phyloP scores from a whole-genome alignment of 2,888 invertebrate species.

The Torymus texanus region DNA sequence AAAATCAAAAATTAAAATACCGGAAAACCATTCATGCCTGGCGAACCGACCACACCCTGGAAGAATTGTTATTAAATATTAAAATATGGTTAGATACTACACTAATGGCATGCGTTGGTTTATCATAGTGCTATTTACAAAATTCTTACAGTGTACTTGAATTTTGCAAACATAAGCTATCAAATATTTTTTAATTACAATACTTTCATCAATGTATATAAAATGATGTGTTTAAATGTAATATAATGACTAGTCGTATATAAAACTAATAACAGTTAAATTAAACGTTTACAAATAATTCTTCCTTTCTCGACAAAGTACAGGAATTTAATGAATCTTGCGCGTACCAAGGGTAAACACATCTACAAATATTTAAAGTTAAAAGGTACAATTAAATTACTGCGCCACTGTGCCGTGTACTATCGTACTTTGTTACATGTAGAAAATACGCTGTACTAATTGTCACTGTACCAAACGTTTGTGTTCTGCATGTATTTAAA shows the following conservation, averaged over 20 bases:
- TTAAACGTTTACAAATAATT: too few species aligned
- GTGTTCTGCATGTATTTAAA: slow-evolving; percentile 31
- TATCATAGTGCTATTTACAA: background rate
- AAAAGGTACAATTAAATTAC: background rate
- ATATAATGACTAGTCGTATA: too few species aligned
- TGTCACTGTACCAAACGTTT: background rate
- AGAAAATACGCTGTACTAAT: background rate
- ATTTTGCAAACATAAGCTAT: too few species aligned
- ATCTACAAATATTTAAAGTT: slow-evolving; percentile 10
- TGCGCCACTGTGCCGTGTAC: background rate
- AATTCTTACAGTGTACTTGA: too few species aligned
- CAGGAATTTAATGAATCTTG: too few species aligned
- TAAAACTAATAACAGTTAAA: too few species aligned
- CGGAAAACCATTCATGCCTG: slow-evolving; percentile 94
- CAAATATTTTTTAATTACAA: too few species aligned
- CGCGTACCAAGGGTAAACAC: background rate
- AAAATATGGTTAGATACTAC: slow-evolving; percentile 60
- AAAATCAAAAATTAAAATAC: slow-evolving; percentile 81
- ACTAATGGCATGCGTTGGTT: slow-evolving; percentile 22
- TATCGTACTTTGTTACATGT: background rate
- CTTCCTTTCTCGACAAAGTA: too few species aligned
- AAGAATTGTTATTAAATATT: slow-evolving; percentile 75
- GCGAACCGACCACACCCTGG: slow-evolving; percentile 87
- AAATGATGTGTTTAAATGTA: too few species aligned
- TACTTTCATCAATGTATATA: too few species aligned